Percentiles rank a stretch among this genome's conserved stretches.
Evolutionary conservation across 2,113 vertebrate genomes (phyloP).

Genomic region (Mandrillus leucophaeus): DNA sequence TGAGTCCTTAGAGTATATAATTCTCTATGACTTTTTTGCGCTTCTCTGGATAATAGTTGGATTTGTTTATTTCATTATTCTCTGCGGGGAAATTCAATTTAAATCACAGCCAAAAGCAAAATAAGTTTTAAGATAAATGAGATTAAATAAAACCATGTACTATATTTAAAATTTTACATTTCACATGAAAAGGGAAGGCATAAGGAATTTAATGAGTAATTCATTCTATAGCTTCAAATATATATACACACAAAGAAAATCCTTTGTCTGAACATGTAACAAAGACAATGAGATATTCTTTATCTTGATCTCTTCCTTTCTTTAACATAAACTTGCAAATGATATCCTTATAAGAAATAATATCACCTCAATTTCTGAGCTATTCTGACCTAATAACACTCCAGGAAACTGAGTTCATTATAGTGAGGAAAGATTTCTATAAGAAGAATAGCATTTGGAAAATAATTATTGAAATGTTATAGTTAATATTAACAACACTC

Average conservation of each 20-base stretch:
- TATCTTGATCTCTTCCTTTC: not conserved
- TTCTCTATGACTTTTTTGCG: not conserved
- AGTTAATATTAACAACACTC: not conserved
- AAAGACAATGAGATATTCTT: not conserved
- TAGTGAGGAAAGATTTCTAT: not conserved
- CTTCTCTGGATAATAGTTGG: not conserved
- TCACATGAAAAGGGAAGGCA: not conserved
- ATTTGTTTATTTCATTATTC: constrained; percentile 46
- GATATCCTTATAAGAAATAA: constrained; percentile 1
- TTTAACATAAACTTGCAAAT: not conserved
- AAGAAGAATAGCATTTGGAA: not conserved
- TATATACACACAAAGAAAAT: not conserved
- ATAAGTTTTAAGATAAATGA: constrained; percentile 49
- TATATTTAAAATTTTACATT: not conserved
- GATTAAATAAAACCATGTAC: not conserved
- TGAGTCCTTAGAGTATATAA: not conserved
- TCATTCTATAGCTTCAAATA: not conserved
- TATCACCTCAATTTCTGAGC: not conserved
- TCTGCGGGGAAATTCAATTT: not conserved
- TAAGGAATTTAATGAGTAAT: not conserved
- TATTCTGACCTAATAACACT: not conserved
- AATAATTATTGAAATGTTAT: not conserved
- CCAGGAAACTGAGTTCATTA: not conserved
- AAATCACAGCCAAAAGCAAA: constrained; percentile 15
- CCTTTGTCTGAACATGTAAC: not conserved